Evolutionary conservation across 64 coral and sea anemone species (phyloP).

Genomic region (Orbicella faveolata): DNA sequence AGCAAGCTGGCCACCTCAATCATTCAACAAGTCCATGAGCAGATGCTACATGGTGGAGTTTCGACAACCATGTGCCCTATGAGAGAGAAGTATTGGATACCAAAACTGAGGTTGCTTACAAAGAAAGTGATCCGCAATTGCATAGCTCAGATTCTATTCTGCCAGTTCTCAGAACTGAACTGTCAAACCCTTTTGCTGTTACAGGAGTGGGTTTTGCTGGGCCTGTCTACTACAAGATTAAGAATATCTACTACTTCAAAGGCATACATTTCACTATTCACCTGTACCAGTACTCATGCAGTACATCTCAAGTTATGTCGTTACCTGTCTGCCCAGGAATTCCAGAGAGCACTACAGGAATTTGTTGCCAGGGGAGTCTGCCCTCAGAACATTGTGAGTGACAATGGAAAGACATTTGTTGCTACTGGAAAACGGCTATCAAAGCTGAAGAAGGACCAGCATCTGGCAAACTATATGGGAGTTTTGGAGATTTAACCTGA

Average conservation of each 20-base stretch:
- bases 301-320: slow-evolving; percentile 48
- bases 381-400: slow-evolving; percentile 32
- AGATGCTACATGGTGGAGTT: slow-evolving; percentile 38
- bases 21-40: slow-evolving; percentile 36
- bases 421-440: slow-evolving; percentile 43
- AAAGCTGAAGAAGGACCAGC: not conserved
- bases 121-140: slow-evolving; percentile 44
- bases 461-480: not conserved
- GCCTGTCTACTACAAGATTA: slow-evolving; percentile 54
- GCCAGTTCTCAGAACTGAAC: slow-evolving; percentile 12
- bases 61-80: not conserved
- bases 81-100: slow-evolving; percentile 27
- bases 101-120: slow-evolving; percentile 12
- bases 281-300: slow-evolving; percentile 42
- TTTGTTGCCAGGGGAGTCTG: slow-evolving; percentile 50
- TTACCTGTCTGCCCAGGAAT: slow-evolving; percentile 8
- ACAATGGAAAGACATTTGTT: slow-evolving; percentile 63
- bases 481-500: not conserved
- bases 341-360: slow-evolving; percentile 49
- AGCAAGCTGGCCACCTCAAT: slow-evolving; percentile 26
- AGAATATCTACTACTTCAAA: slow-evolving; percentile 20
- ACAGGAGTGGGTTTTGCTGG: slow-evolving; percentile 72
- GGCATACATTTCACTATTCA: slow-evolving; percentile 56
- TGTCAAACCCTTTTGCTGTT: slow-evolving; percentile 24
- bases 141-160: slow-evolving; percentile 25